A percentile compares a stretch with the other conserved stretches of the same genome.
Conservation (phyloP, 2,797 vertebrate genomes). For the Tadarida brasiliensis region DNA sequence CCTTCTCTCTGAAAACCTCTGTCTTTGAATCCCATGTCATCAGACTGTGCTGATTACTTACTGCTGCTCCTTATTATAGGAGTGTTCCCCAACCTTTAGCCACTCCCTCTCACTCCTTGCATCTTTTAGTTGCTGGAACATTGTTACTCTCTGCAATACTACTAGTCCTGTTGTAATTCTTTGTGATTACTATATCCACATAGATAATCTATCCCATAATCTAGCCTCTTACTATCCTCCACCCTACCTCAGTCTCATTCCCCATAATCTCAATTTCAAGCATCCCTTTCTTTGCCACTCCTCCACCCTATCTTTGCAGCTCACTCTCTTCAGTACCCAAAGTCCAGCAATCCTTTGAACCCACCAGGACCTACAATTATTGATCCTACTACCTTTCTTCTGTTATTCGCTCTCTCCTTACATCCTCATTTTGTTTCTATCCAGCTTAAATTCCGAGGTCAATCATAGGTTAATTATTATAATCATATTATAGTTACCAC, state of each 20-base stretch:
- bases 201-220: background rate
- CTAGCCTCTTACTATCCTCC: background rate
- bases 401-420: background rate
- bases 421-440: background rate
- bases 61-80: background rate
- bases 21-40: background rate
- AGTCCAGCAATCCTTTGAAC: background rate
- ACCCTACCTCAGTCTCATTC: background rate
- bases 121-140: conserved; percentile 48
- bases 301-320: background rate
- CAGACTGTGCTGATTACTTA: background rate
- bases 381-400: background rate
- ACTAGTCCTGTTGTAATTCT: background rate
- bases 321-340: background rate
- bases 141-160: background rate
- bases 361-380: background rate
- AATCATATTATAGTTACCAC: background rate
- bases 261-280: background rate
- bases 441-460: conserved; percentile 42
- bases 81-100: background rate
- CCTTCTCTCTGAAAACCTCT: conserved; percentile 4
- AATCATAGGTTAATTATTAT: background rate
- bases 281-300: background rate
- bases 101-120: background rate
- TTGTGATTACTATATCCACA: background rate